Base-by-base conservation (phyloP, 2,888 invertebrate genomes). In the Odontothrips loti region DNA sequence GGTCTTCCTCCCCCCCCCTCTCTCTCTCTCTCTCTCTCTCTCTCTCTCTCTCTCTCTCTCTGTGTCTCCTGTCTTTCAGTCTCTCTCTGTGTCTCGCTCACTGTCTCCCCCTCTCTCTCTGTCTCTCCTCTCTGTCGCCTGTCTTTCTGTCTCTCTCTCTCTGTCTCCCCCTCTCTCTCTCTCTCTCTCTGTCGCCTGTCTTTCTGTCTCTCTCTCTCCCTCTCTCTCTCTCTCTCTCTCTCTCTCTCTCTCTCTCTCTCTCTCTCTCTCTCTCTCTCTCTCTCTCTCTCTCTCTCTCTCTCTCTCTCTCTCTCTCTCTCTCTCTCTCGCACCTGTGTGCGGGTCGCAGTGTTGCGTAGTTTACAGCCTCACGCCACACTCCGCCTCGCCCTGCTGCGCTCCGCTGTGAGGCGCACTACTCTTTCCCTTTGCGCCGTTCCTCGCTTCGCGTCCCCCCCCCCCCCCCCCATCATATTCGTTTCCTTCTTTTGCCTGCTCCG, bases 231-330 rank as follows among this genome's bases (percentile, higher is more conserved):
- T 10, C 51, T 51, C 51, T 51, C 27, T 80, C 80, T 80, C 34
- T n/a, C 20, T 78, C 68, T 20, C 27, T 75, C 47, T n/a, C 78
- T 20, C 68, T 34, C 12, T 68, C 79, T 80, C 34, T 82, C 51
- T 51, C 51, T 51, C 51, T 51, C 51, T 51, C 51, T 51, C 51
- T 51, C 51, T 51, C 51, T 51, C 51, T 51, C 51, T 51, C 51
- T 51, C 51, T 51, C 51, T 51, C 51, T 51, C 51, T 51, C 51
- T 51, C 51, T 51, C 51, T 51, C 51, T 10, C 51, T 51, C 51
- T 6, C 51, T 51, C 51, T 51, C 51, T 51, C 51, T 51, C 51
- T 51, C 51, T 51, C 51, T 6, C 51, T 51, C 6, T 51, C 6
- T 51, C 15, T 20, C 51, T 12, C 51, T 12, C 51, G 51, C 20